Evolutionary conservation across 53 echinoderm and acorn worm species (phyloP), one percentile per base, ranked within the genome.

Genomic region (Arbacia lixula): DNA sequence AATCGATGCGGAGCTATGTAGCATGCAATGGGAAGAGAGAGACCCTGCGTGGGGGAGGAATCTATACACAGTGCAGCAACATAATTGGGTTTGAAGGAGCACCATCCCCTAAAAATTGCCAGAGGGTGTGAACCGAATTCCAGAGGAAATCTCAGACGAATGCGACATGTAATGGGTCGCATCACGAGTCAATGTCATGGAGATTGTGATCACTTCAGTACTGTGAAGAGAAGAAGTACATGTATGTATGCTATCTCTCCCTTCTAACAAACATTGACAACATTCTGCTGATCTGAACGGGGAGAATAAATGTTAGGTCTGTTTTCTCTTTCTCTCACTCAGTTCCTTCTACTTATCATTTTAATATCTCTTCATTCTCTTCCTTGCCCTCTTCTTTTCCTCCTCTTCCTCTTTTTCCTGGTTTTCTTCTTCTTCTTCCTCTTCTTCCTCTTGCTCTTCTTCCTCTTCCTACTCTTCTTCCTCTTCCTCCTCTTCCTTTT

Each of bases 101-200:
- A 17, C 69, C 43, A 35, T 28, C 27, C 6, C 42, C 29, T 12
- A 12, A 26, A 20, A 69, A 67, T 67, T 67, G 39, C 37, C 67
- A 2, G 9, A 25, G 42, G 69, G 69, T 69, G 69, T 69, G 42
- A 69, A 69, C 43, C 42, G 11, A 67, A 67, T 67, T 67, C 67
- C 67, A 42, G 22, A 41, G 69, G 69, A 69, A 69, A 69, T 43
- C 42, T 12, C 40, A 69, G 27, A 26, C 40, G 69, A 43, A 69
- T 69, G 34, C 46, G n/a, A 30, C 40, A 69, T 69, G 27, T 41
- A 19, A 6, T 40, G 43, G 42, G 69, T 41, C 69, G 43, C 29
- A 43, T 42, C 28, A 29, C 26, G 29, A 43, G 69, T 69, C 69
- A 69, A 37, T 12, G n/a, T 43, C 42, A 0, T 5, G 2, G 22